Percentiles rank a stretch among this genome's conserved stretches.
These are phyloP conservation scores for Brotula barbata DNA, from an alignment of 2,797 vertebrate genomes.

Conservation along the genomic window DNA sequence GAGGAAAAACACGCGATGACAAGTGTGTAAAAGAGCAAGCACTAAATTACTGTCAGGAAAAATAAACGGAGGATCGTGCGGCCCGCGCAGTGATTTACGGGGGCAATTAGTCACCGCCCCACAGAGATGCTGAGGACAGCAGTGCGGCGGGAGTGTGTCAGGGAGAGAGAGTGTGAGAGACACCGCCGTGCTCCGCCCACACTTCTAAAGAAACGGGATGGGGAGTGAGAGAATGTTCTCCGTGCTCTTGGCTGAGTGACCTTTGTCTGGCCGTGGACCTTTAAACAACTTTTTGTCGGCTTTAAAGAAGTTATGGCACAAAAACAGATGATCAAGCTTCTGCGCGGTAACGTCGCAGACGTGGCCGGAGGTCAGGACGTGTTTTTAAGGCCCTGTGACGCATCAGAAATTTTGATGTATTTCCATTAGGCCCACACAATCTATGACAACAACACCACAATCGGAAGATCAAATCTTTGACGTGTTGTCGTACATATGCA, in stretches of 20 bases:
- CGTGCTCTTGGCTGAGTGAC: constrained; percentile 68
- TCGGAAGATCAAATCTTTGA: constrained; percentile 39
- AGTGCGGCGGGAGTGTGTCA: constrained; percentile 76
- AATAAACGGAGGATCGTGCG: constrained; percentile 94
- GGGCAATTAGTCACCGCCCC: constrained; percentile 99
- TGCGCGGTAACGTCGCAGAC: too few species aligned
- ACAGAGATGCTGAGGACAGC: constrained; percentile 90
- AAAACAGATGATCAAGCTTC: constrained; percentile 44
- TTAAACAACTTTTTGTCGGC: constrained; percentile 53
- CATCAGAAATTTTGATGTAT: too few species aligned
- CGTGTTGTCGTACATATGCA: constrained; percentile 50
- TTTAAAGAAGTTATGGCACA: constrained; percentile 31
- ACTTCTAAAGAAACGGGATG: constrained; percentile 52
- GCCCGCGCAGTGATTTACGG: constrained; percentile 95
- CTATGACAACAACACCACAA: too few species aligned
- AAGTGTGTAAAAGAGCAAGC: constrained; percentile 99
- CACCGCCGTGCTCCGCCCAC: constrained; percentile 61
- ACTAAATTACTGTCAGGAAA: constrained; percentile 99
- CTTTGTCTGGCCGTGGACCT: constrained; percentile 61
- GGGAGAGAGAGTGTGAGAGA: constrained; percentile 68
- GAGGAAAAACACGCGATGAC: constrained; percentile 99
- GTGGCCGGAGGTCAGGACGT: too few species aligned
- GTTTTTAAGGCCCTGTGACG: too few species aligned
- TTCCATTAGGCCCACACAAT: too few species aligned
- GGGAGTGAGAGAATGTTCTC: constrained; percentile 54